Evolutionary conservation across 2,888 invertebrate genomes (phyloP), one percentile per base, ranked within the genome.

Genomic region (Andricus curvator): DNA sequence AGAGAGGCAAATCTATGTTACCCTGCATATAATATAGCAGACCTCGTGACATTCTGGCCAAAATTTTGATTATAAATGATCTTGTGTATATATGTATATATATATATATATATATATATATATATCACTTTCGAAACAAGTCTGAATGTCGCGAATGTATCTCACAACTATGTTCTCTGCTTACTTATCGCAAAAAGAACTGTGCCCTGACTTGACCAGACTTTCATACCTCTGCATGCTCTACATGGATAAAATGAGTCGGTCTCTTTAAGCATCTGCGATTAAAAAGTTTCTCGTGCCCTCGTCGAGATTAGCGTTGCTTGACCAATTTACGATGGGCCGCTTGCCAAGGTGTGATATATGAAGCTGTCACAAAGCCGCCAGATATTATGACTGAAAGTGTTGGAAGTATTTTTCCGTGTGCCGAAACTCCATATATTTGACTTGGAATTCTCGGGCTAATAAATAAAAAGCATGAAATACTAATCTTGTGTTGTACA

Each of bases 121-220:
- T 44, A 44, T 15, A 17, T 48, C 48, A 17, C 48, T 48, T 48
- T 48, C 48, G 48, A 48, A 48, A 48, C 17, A 48, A 48, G 17
- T 48, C 48, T 15, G 48, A 15, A 5, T 48, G 48, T 48, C 17
- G 48, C 48, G 48, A 48, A n/a, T 56, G n/a, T 11, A 56, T 56
- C 56, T 56, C 56, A 9, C 6, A 56, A 56, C 20, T 56, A 56
- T 56, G 56, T 56, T 56, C 56, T 56, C 56, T 51, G 56, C 56
- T 56, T 56, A 56, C n/a, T 56, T 56, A 56, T 56, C 56, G n/a
- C 56, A 56, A n/a, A 56, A n/a, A 56, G 56, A 56, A 56, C 56
- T 56, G 56, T 56, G n/a, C 56, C 56, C n/a, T n/a, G 8, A n/a
- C 20, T 56, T 9, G n/a, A 0, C n/a, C 56, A n/a, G 56, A 56